Base-by-base conservation (phyloP, 2,888 invertebrate genomes). In the Coleophora flavipennella region DNA sequence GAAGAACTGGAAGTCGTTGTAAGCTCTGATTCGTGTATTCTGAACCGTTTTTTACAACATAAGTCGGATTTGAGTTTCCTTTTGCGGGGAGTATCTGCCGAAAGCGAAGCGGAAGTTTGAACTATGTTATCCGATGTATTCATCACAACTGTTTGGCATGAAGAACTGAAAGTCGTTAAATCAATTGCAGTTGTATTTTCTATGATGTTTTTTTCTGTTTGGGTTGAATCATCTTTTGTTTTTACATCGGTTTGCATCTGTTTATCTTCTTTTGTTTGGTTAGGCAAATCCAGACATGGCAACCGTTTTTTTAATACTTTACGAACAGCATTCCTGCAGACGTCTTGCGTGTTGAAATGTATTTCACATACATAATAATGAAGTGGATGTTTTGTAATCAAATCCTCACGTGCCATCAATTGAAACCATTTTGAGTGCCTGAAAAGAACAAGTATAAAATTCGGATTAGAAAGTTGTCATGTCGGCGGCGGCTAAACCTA, bases 1-100 rank as follows among this genome's bases (percentile, higher is more conserved):
- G 27, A 27, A 8, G 27, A 27, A 27, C 7, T 27, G 27, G 7
- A 27, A 27, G n/a, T n/a, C n/a, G n/a, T n/a, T n/a, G n/a, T n/a
- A n/a, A n/a, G n/a, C n/a, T 7, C 11, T 11, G 31, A 31, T 31
- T 31, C 31, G n/a, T 31, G 7, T n/a, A n/a, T n/a, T 31, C 35
- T 36, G 10, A 41, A 31, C 10, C 26, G 38, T 11, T 36, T 42
- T 39, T 33, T 33, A 28, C 20, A 29, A 29, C 11, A 31, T 25
- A 33, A 26, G 31, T 39, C 33, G 3, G 31, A 31, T 39, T 36
- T 36, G 13, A 39, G 27, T 36, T 42, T 41, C 14, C 38, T 38
- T 32, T 38, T 38, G 11, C 38, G 14, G 4, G 35, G 35, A 32
- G 32, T 38, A 35, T 35, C 25, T 13, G 26, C 28, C 31, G 41